Conservation (phyloP, 2,888 invertebrate genomes). For the Hirudinaria manillensis region DNA sequence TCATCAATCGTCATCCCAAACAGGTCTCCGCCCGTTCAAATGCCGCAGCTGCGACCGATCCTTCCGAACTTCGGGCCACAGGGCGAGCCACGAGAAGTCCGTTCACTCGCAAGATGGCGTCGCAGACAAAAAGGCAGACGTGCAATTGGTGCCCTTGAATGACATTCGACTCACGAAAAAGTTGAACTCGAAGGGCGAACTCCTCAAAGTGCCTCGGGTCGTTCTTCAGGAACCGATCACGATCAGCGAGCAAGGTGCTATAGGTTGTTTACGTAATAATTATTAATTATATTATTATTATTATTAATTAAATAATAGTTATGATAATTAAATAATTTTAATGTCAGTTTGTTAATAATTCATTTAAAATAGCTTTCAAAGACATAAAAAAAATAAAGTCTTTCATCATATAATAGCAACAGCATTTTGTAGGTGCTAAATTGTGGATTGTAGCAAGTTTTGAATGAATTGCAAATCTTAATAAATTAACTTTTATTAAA, state of each 20-base stretch:
- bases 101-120: constrained; percentile 43
- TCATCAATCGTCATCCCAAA: not conserved
- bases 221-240: constrained; percentile 59
- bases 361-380: too few relatives aligned
- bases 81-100: constrained; percentile 48
- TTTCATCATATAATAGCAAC: too few relatives aligned
- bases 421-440: too few relatives aligned
- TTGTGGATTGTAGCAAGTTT: too few relatives aligned
- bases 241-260: constrained; percentile 56
- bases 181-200: not conserved
- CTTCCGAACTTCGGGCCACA: constrained; percentile 53
- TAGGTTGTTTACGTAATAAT: not conserved
- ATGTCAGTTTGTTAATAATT: too few relatives aligned
- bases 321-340: not conserved
- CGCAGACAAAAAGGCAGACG: constrained; percentile 10
- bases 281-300: not conserved
- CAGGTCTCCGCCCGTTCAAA: constrained; percentile 55
- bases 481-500: too few relatives aligned
- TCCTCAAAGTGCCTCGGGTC: not conserved
- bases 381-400: too few relatives aligned
- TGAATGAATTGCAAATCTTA: too few relatives aligned
- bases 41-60: constrained; percentile 51
- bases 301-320: not conserved
- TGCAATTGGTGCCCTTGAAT: constrained; percentile 24
- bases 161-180: not conserved